phyloP scores from a whole-genome alignment of 2,888 invertebrate species.

The Chrysomela aeneicollis region DNA sequence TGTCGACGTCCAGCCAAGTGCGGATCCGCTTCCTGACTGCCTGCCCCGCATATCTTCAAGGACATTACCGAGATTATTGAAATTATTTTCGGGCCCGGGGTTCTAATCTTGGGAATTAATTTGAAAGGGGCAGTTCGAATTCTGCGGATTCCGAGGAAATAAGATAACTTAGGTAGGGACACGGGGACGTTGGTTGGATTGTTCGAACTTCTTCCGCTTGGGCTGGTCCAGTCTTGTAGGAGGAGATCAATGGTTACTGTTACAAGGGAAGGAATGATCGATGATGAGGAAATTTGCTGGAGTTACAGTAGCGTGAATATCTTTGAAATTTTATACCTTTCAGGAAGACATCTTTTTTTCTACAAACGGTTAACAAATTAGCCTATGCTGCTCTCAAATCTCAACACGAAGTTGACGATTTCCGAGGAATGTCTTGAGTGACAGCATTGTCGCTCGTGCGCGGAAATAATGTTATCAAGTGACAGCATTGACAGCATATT shows the following conservation, averaged over 20 bases:
- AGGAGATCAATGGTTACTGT: neutral
- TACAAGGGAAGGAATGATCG: neutral
- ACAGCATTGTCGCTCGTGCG: too few relatives aligned
- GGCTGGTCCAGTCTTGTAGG: neutral
- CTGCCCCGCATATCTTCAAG: slow-evolving; percentile 45
- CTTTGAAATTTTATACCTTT: too few relatives aligned
- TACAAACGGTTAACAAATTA: too few relatives aligned
- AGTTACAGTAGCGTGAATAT: too few relatives aligned
- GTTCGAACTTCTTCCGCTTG: neutral
- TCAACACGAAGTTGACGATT: too few relatives aligned
- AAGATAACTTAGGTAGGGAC: slow-evolving; percentile 15
- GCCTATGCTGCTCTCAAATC: too few relatives aligned
- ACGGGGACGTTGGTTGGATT: neutral
- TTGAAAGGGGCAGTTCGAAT: slow-evolving; percentile 25
- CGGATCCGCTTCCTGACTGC: slow-evolving; percentile 33
- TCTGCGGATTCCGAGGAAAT: slow-evolving; percentile 19
- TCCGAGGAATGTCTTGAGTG: too few relatives aligned
- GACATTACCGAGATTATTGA: slow-evolving; percentile 47
- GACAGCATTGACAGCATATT: too few relatives aligned
- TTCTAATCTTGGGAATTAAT: slow-evolving; percentile 42
- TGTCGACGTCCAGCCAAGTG: slow-evolving; percentile 37
- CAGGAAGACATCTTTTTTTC: too few relatives aligned
- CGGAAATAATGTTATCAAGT: too few relatives aligned
- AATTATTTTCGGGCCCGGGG: slow-evolving; percentile 42
- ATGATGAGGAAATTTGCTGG: neutral